Evolutionary conservation across 2,888 invertebrate species (phyloP).

Genomic region (Sisyra nigra): DNA sequence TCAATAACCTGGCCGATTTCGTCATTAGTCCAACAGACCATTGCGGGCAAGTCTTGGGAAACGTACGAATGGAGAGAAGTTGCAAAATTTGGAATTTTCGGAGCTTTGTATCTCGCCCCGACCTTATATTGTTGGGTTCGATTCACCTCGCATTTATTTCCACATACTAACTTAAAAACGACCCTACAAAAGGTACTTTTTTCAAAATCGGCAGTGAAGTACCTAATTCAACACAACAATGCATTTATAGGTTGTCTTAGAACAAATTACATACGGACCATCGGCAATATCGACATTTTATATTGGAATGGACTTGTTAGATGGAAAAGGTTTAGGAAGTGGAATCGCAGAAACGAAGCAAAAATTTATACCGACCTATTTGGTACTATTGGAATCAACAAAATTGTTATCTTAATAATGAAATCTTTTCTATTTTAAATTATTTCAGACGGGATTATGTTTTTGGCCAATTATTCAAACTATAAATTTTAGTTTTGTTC

Average conservation of each 20-base stretch:
- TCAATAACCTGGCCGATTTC: slow-evolving; percentile 57
- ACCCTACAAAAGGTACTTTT: slow-evolving; percentile 52
- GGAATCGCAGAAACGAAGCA: slow-evolving; percentile 32
- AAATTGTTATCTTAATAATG: neutral
- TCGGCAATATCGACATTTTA: slow-evolving; percentile 39
- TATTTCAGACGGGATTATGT: slow-evolving; percentile 35
- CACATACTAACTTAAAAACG: slow-evolving; percentile 46
- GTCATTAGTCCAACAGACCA: slow-evolving; percentile 53
- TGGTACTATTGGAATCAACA: slow-evolving; percentile 21
- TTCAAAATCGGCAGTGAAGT: too few species aligned
- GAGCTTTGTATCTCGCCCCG: slow-evolving; percentile 68
- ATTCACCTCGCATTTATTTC: slow-evolving; percentile 58
- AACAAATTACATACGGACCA: slow-evolving; percentile 44
- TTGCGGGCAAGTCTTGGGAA: slow-evolving; percentile 46
- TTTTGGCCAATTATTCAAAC: slow-evolving; percentile 51
- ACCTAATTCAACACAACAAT: too few species aligned
- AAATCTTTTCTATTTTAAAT: slow-evolving; percentile 10
- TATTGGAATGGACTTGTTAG: slow-evolving; percentile 39
- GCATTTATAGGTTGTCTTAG: slow-evolving; percentile 28
- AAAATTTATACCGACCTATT: slow-evolving; percentile 41
- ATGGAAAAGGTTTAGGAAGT: slow-evolving; percentile 30
- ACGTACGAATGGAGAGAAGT: slow-evolving; percentile 54
- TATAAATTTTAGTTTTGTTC: slow-evolving; percentile 41
- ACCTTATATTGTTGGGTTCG: slow-evolving; percentile 67
- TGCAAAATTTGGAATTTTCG: slow-evolving; percentile 58